These are phyloP conservation scores for Tolmerus cingulatus DNA, from an alignment of 2,888 invertebrate genomes.

Conservation along the genomic window DNA sequence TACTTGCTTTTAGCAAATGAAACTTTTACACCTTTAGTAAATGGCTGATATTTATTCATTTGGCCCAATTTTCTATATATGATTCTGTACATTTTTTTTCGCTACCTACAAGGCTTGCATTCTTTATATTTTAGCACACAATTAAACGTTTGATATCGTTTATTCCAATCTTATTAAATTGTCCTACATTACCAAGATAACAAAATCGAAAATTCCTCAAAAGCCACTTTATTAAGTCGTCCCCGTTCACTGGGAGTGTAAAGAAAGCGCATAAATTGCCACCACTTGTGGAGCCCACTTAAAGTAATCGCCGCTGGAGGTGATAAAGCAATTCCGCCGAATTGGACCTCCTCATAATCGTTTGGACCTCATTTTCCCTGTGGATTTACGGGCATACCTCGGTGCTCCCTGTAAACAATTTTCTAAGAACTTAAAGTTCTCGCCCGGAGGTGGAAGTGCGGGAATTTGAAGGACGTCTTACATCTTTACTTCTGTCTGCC, in stretches of 20 bases:
- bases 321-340: slow-evolving; percentile 3
- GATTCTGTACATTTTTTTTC: too few relatives aligned
- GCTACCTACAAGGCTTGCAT: too few relatives aligned
- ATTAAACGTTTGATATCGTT: background rate
- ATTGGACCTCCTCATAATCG: slow-evolving; percentile 22
- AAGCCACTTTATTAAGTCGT: background rate
- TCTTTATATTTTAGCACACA: background rate
- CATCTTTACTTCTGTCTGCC: background rate
- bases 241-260: background rate
- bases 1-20: too few relatives aligned
- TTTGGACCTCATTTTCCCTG: slow-evolving; percentile 15
- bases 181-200: background rate
- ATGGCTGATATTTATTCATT: too few relatives aligned
- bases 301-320: slow-evolving; percentile 13
- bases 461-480: background rate
- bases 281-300: slow-evolving; percentile 11
- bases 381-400: background rate
- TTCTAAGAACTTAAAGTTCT: background rate
- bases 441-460: background rate
- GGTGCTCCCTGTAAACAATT: background rate
- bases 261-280: background rate
- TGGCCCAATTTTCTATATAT: too few relatives aligned
- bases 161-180: background rate
- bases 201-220: background rate
- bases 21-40: too few relatives aligned